Base-by-base conservation (phyloP, 2,797 vertebrate genomes). In the Neosilurus mollespiculum region DNA sequence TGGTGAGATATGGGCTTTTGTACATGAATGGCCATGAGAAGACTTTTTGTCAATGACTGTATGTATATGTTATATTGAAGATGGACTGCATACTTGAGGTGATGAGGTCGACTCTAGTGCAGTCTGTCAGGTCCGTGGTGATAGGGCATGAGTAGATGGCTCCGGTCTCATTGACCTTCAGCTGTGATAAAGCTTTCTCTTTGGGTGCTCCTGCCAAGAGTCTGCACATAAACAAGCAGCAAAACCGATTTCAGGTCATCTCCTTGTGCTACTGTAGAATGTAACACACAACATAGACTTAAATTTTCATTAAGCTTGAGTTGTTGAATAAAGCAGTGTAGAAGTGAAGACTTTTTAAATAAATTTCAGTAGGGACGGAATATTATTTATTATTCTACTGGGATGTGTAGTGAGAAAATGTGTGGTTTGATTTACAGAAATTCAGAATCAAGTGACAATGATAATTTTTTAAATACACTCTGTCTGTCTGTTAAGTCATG, bases 71-170 rank as follows among this genome's bases (percentile, higher is more conserved):
- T 43, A 43, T 43, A 43, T 43, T 43, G 2, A 2, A 43, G 2
- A 43, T 43, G 37, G 37, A 43, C 15, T 67, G 53, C 94, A 77
- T 93, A 98, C 97, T 96, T 90, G 88, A 90, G 89, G 90, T 92
- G 81, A 95, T 89, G 84, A 99, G 94, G 90, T 95, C 85, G 87
- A 98, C 95, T 78, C 95, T 93, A 89, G 93, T 86, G 90, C 98
- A 99, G 94, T 99, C 97, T 0, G 80, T 2, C 2, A 86, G 82
- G 22, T 86, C 80, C 0, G 81, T 81, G 1, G 91, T 95, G 58
- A 98, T 89, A 69, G 97, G 97, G 83, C 98, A 99, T 85, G 94
- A 93, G 87, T 97, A 99, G 81, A 98, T 92, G 0, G 96, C 96
- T 0, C 98, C 97, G 0, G 96, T 98, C 81, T 96, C 94, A 0